Conservation (phyloP, 2,797 vertebrate species). For the Rhinella marina region DNA sequence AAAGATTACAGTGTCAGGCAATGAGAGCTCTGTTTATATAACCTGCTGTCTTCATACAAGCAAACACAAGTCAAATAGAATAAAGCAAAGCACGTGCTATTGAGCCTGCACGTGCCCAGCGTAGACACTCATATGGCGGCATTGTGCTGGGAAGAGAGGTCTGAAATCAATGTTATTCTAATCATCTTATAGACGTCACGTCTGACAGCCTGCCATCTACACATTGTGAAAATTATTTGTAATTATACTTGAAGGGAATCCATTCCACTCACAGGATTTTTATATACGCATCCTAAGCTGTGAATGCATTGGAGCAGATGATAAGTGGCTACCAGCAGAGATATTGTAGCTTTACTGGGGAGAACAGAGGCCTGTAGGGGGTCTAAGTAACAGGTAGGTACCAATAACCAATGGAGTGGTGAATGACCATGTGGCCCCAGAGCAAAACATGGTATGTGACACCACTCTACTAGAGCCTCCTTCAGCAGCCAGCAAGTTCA, state of each 20-base stretch:
- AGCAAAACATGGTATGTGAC: no score
- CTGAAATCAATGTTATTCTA: constrained; percentile 27
- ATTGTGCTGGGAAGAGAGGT: background rate
- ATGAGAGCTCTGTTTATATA: background rate
- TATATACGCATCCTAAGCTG: background rate
- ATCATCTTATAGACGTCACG: constrained; percentile 17
- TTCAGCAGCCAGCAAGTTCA: no score
- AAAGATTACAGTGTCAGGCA: background rate
- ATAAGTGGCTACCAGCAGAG: background rate
- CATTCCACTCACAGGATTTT: constrained; percentile 5
- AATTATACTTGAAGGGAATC: constrained; percentile 17
- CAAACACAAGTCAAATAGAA: constrained; percentile 29
- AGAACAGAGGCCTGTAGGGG: background rate
- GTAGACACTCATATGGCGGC: background rate
- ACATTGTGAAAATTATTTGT: background rate
- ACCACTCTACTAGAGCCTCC: no score
- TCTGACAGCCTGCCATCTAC: constrained; percentile 10
- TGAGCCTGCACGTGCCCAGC: background rate
- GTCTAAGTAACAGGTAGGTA: background rate
- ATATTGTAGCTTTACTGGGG: background rate
- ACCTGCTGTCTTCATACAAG: constrained; percentile 40
- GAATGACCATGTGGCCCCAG: no score
- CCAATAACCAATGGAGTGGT: background rate
- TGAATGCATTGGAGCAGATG: background rate
- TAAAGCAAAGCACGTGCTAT: background rate